Evolutionary conservation across 2,888 invertebrate genomes (phyloP), one percentile per base, ranked within the genome.

Genomic region (Leucania comma): DNA sequence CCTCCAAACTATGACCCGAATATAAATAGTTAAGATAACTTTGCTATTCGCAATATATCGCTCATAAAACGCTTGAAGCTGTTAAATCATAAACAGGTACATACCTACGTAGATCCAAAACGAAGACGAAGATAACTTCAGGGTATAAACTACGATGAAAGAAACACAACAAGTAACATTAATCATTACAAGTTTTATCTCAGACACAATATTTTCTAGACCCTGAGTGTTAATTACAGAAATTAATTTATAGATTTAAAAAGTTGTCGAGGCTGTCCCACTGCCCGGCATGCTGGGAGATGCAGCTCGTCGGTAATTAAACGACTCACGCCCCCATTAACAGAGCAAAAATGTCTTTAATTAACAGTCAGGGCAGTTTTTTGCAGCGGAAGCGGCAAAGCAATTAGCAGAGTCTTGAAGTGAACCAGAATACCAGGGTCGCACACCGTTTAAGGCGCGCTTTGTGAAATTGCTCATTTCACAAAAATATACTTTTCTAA

Each of bases 261-360:
- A 62, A 60, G 32, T 64, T 24, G 46, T 67, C 24, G 14, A 35
- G 3, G 32, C 24, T 29, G 22, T n/a, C 35, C 26, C 56, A 5
- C 32, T 57, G 29, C 14, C 3, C 12, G 46, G 59, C 57, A 58
- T 67, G 56, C 60, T 51, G 57, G 70, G 58, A 64, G 77, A 72
- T 83, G 80, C 81, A 82, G 65, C 73, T 76, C 62, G 50, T 54
- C 75, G 73, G 66, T 86, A 87, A 88, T 90, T 81, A 87, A 90
- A 88, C 78, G 84, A 80, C 85, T 78, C 71, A 72, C 63, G 81
- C 82, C 61, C 68, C 82, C 88, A 87, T 91, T 89, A 89, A 65
- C 71, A 70, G 73, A 78, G 82, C 82, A 87, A 89, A 89, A 90
- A 90, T 89, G 85, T 86, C 86, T 88, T 90, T 90, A 90, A 91